phyloP scores from a whole-genome alignment of 2,113 vertebrate genomes.

The Prolemur simus region DNA sequence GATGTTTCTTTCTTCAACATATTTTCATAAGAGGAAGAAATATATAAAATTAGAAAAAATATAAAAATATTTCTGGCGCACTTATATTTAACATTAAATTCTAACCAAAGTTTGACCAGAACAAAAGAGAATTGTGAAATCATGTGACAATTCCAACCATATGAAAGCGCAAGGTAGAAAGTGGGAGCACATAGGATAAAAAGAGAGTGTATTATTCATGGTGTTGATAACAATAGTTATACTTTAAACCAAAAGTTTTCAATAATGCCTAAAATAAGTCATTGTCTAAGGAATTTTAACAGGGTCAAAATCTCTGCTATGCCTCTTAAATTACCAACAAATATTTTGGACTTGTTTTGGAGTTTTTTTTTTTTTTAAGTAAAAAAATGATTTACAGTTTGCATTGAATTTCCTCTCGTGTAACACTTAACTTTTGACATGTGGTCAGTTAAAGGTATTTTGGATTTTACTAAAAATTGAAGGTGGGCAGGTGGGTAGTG shows the following conservation, averaged over 20 bases:
- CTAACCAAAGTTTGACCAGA: constrained; percentile 68
- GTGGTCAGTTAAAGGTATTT: constrained; percentile 72
- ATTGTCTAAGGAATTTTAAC: constrained; percentile 77
- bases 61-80: not conserved
- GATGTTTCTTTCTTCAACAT: not conserved
- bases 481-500: not conserved
- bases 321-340: constrained; percentile 74
- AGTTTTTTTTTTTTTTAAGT: not conserved
- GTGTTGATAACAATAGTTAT: constrained; percentile 77
- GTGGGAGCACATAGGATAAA: not conserved
- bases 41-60: constrained; percentile 17
- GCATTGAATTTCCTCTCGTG: constrained; percentile 74
- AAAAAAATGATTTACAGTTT: constrained; percentile 35
- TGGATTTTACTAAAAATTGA: constrained; percentile 22
- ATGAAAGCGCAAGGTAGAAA: constrained; percentile 14
- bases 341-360: constrained; percentile 69
- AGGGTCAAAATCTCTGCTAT: constrained; percentile 76
- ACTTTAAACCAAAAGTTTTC: constrained; percentile 79
- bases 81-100: not conserved
- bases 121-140: constrained; percentile 62
- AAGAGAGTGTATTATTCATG: constrained; percentile 66
- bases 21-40: constrained; percentile 30
- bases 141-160: constrained; percentile 45
- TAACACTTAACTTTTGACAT: constrained; percentile 81
- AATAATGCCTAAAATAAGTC: constrained; percentile 77